phyloP scores from a whole-genome alignment of 2,888 invertebrate species.

The Tetropium fuscum region DNA sequence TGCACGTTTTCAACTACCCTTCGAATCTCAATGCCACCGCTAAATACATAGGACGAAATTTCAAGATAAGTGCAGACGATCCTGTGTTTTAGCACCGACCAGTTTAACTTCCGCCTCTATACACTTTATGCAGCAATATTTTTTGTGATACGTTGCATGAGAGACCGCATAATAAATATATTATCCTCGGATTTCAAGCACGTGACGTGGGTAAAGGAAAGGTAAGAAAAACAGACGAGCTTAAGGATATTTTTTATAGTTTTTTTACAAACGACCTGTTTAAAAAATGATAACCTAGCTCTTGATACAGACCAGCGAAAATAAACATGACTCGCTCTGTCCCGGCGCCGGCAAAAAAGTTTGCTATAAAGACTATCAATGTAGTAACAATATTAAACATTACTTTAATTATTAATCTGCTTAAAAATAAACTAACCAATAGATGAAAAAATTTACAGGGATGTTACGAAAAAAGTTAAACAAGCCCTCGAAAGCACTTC shows the following conservation, averaged over 20 bases:
- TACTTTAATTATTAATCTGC: conserved; percentile 47
- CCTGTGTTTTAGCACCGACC: too few species aligned
- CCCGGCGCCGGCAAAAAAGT: conserved; percentile 40
- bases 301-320: conserved; percentile 40
- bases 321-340: conserved; percentile 27
- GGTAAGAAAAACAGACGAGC: too few species aligned
- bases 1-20: too few species aligned
- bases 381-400: conserved; percentile 57
- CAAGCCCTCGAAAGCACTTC: conserved; percentile 17
- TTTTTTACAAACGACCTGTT: conserved; percentile 45
- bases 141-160: too few species aligned
- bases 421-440: conserved; percentile 28
- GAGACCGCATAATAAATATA: too few species aligned
- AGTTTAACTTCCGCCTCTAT: too few species aligned
- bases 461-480: conserved; percentile 16
- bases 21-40: too few species aligned
- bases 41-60: too few species aligned
- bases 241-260: conserved; percentile 13
- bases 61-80: too few species aligned
- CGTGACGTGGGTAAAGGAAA: too few species aligned
- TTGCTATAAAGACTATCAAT: conserved; percentile 55
- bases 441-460: conserved; percentile 37
- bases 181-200: too few species aligned
- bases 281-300: conserved; percentile 49
- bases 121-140: too few species aligned